These are phyloP conservation scores for Leptodactylus fallax DNA, from an alignment of 2,797 vertebrate species.

Conservation along the genomic window DNA sequence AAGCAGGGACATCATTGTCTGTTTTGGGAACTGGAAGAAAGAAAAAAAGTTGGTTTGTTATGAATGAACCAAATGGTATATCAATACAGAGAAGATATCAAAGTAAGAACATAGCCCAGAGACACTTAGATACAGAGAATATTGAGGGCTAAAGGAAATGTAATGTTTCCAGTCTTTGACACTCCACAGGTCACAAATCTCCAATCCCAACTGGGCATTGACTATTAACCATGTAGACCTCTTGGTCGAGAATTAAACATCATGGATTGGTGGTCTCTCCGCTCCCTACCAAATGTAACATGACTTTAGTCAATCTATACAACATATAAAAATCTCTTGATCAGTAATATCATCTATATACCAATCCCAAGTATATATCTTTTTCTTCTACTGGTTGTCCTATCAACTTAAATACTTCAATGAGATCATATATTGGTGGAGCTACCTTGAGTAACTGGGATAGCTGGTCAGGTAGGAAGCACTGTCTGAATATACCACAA, in stretches of 20 bases:
- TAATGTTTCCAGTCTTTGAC: no score
- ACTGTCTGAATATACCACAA: background rate
- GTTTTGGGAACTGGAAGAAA: conserved; percentile 82
- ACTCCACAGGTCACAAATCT: no score
- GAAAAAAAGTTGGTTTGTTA: background rate
- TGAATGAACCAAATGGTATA: background rate
- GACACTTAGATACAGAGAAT: background rate
- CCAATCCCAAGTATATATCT: no score
- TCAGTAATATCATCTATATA: background rate
- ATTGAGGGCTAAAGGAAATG: background rate
- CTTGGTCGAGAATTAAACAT: background rate
- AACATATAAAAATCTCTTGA: background rate
- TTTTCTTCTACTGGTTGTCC: no score
- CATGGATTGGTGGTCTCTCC: background rate
- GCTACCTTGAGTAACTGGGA: background rate
- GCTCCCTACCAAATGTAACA: background rate
- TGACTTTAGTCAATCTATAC: background rate
- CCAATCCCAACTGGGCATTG: background rate
- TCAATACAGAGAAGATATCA: background rate
- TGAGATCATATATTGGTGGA: background rate
- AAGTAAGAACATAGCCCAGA: background rate
- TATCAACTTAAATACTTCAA: no score
- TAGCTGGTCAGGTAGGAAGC: background rate
- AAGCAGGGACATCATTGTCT: conserved; percentile 89
- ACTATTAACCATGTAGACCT: background rate